Base-by-base conservation (phyloP, 2,113 vertebrate genomes). In the Mustelus asterias region DNA sequence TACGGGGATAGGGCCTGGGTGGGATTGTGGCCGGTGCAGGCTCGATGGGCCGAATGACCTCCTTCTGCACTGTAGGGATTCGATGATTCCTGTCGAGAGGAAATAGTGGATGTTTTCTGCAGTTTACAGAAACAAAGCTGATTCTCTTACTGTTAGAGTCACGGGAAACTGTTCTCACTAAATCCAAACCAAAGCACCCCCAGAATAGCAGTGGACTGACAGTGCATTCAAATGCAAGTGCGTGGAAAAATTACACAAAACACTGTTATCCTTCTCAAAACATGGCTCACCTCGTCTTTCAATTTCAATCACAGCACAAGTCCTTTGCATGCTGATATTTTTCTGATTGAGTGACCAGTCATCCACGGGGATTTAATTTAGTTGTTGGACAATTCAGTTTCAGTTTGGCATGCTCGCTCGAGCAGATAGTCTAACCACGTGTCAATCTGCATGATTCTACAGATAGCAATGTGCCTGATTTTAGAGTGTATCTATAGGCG, bases 321-420 rank as follows among this genome's bases (percentile, higher is more conserved):
- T 54, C 86, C 48, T 89, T 89, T 58, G 48, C 10, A 14, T 60
- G 7, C 54, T 89, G 54, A 89, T 29, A 89, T 92, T 63, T 63
- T 92, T 63, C 88, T 63, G 88, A 92, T 92, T 92, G 88, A 92
- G 63, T 29, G 58, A 63, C 60, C 29, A 92, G 29, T 92, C 88
- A 63, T 92, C 58, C 88, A 92, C n/a, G 88, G 58, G 58, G 63
- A 92, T 63, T 92, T 92, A 92, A 63, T 92, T 92, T 63, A 29
- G 13, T 63, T 63, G 10, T n/a, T 63, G 33, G 88, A 16, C 58
- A 92, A n/a, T 92, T 92, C 88, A 1, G 88, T 58, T 92, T 63
- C 58, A 11, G 88, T 26, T 89, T 58, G 86, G 48, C 11, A 10
- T 10, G 24, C 8, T 63, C 88, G 63, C 60, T 63, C 58, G 6